Conservation (phyloP, 2,797 vertebrate species). For the Scyliorhinus canicula region DNA sequence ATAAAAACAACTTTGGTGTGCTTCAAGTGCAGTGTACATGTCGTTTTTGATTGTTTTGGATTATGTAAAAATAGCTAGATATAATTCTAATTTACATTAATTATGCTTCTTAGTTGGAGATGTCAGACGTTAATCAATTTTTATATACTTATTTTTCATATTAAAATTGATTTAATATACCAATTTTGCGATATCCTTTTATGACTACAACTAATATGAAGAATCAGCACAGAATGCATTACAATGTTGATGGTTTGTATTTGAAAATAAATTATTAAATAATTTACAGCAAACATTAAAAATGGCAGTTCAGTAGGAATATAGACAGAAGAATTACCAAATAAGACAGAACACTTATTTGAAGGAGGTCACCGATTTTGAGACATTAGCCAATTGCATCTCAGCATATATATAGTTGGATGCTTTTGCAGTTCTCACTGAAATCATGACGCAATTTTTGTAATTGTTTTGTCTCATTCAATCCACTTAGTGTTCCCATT, state of each 20-base stretch:
- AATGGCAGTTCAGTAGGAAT: background rate
- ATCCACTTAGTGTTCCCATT: background rate
- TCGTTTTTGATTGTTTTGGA: background rate
- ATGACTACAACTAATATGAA: background rate
- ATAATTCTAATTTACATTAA: background rate
- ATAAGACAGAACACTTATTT: background rate
- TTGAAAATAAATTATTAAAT: background rate
- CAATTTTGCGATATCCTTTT: background rate
- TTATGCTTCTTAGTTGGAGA: background rate
- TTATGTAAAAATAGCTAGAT: background rate
- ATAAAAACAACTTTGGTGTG: background rate
- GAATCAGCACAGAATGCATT: background rate
- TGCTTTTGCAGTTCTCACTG: background rate
- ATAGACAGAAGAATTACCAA: background rate
- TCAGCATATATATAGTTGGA: background rate
- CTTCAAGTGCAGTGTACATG: background rate
- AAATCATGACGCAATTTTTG: background rate
- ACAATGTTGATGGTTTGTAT: background rate
- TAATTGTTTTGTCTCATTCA: background rate
- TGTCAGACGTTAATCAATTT: background rate
- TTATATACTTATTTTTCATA: background rate
- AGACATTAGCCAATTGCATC: background rate
- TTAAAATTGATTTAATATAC: too few species aligned
- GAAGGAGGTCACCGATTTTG: background rate
- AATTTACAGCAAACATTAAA: background rate